Evolutionary conservation across 1,140 invertebrate genomes (phyloP).

Genomic region (Araneus ventricosus): DNA sequence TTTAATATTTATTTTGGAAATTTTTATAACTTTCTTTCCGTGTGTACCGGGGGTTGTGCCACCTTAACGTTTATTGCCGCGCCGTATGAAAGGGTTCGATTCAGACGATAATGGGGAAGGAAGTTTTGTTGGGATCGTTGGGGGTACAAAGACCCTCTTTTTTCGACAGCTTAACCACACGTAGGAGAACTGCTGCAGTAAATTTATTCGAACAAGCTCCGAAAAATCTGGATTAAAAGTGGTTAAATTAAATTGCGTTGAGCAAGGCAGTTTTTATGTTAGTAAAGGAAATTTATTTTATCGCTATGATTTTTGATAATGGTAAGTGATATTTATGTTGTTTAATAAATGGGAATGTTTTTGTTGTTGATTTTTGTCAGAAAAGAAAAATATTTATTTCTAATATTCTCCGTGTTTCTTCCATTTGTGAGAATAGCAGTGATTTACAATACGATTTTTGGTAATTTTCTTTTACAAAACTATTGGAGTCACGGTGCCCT

Average conservation of each 20-base stretch:
- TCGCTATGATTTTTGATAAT: too few relatives aligned
- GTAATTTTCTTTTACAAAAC: too few relatives aligned
- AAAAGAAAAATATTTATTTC: too few relatives aligned
- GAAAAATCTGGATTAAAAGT: conserved; percentile 10
- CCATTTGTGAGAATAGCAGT: too few relatives aligned
- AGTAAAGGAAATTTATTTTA: too few relatives aligned
- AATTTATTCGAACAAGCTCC: not conserved
- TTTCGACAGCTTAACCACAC: not conserved
- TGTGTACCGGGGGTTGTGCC: conserved; percentile 6
- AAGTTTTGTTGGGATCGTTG: conserved; percentile 1
- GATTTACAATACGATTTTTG: too few relatives aligned
- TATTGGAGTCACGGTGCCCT: too few relatives aligned
- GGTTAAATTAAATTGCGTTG: not conserved
- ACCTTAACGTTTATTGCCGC: conserved; percentile 45
- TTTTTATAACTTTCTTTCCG: conserved; percentile 43
- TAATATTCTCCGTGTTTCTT: too few relatives aligned
- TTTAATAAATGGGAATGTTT: too few relatives aligned
- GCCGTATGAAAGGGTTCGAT: not conserved
- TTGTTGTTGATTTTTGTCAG: too few relatives aligned
- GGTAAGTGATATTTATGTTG: too few relatives aligned
- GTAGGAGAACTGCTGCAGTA: not conserved
- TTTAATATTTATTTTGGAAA: conserved; percentile 54
- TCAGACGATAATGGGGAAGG: conserved; percentile 6
- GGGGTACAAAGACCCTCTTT: conserved; percentile 12
- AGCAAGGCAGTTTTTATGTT: too few relatives aligned